Base-by-base conservation (phyloP, 1,140 invertebrate genomes). In the Lordiphosa mommai region DNA sequence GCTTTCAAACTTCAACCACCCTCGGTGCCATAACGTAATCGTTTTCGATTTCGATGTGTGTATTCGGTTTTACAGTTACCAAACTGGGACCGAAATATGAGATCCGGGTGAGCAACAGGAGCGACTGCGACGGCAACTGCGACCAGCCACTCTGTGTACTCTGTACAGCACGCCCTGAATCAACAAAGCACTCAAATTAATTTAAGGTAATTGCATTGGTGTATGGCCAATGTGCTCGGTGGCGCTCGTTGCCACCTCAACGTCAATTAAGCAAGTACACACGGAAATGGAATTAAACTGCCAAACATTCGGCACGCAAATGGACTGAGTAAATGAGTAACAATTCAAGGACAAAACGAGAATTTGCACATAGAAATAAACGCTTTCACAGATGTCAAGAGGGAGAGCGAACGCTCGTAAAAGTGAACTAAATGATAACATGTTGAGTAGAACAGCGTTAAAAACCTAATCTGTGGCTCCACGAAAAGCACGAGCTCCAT, bases 141-240 rank as follows among this genome's bases (percentile, higher is more conserved):
- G 23, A 27, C 23, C 23, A 7, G 23, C 23, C 23, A 7, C 23
- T 30, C 50, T 30, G 33, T 52, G 46, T 38, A 53, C 16, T 43
- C 16, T 5, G 36, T 12, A 34, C 58, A 32, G 37, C 17, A 57
- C 50, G 46, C 68, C 68, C 16, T 68, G 13, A 46, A 51, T 46
- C 61, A 64, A 63, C 70, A 60, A 67, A 64, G 38, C 68, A 74
- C 70, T 73, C 38, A 70, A 77, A 69, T 69, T 72, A 79, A 79
- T 79, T 72, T 63, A 38, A 58, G 47, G 56, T 69, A 65, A 69
- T 79, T 68, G 69, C 56, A 60, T 63, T 72, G 37, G 8, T 27
- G 23, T 41, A 51, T 51, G 30, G 32, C 27, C 46, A 23, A 43
- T 29, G 34, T 27, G 60, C 38, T 27, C 40, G 33, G 12, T 52